These are phyloP conservation scores for Limnephilus marmoratus DNA, from an alignment of 2,888 invertebrate genomes.

Conservation along the genomic window DNA sequence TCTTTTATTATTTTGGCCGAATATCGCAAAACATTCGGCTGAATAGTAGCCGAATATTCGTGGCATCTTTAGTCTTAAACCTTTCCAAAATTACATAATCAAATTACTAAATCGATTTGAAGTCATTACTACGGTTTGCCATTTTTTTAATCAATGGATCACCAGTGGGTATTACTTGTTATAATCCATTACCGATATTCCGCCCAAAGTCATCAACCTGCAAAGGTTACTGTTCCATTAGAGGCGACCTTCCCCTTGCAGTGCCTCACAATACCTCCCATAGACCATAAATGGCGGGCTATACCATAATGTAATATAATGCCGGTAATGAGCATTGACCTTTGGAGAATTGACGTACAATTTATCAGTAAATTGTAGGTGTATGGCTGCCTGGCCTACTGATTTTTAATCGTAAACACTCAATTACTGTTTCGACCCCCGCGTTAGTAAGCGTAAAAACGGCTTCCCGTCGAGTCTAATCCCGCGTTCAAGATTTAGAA, in stretches of 20 bases:
- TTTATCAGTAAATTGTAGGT: not conserved
- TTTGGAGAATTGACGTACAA: too few relatives aligned
- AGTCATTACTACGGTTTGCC: not conserved
- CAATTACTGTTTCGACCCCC: not conserved
- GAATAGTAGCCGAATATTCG: too few relatives aligned
- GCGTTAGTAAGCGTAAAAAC: not conserved
- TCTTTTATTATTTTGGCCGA: too few relatives aligned
- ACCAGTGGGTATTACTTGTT: not conserved
- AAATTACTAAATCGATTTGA: not conserved
- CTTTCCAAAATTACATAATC: too few relatives aligned
- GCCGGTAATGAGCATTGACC: too few relatives aligned
- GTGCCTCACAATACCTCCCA: not conserved
- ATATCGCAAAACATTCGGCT: too few relatives aligned
- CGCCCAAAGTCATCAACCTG: not conserved
- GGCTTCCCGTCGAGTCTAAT: too few relatives aligned
- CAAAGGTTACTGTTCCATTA: constrained; percentile 21
- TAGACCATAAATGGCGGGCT: constrained; percentile 3
- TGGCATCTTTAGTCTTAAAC: too few relatives aligned
- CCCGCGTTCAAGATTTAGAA: too few relatives aligned
- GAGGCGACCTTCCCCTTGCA: constrained; percentile 8
- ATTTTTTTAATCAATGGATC: not conserved
- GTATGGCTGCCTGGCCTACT: not conserved
- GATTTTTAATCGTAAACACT: not conserved
- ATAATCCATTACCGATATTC: constrained; percentile 17
- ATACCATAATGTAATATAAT: not conserved